Evolutionary conservation across 2,797 vertebrate genomes (phyloP), one percentile per base, ranked within the genome.

Genomic region (Saxicola maurus): DNA sequence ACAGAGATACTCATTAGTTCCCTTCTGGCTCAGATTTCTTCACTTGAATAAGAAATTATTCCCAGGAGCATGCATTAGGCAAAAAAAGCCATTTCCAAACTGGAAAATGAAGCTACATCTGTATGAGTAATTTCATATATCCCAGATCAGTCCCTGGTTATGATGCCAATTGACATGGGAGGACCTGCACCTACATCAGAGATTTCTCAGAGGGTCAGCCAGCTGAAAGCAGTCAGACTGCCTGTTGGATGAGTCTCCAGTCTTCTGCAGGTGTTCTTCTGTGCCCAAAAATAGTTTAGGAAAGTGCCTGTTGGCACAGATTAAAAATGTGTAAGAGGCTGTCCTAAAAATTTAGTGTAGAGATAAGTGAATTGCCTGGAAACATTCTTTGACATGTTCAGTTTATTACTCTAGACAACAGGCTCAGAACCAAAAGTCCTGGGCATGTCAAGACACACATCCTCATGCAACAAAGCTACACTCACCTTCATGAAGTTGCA

Each of bases 91-190:
- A 51, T 13, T 56, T 87, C 30, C 49, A 87, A 45, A 74, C 0
- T 7, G 4, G 23, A 35, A 30, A 56, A 5, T 60, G 31, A 42
- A 52, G 38, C 4, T 37, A 13, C 51, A 40, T 11, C 28, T 59
- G 3, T 25, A 3, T 5, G 8, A 66, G 66, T 79, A 61, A 48
- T 24, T 66, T 1, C 3, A 11, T 2, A 0, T 35, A 11, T 40
- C 6, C 11, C 17, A 68, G 16, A 21, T 7, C 1, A 21, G 7
- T 35, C 3, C 7, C 3, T 68, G 19, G 3, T 15, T 61, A 38
- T 65, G 38, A 46, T 27, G 42, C 2, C 3, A 2, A 3, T 8
- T 35, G 38, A 60, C 1, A 1, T 25, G 10, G 30, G 15, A 56
- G 10, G 14, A 52, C 15, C 11, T 56, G 7, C 15, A 19, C 4